Percentiles rank a stretch among this genome's conserved stretches.
Evolutionary conservation across 2,888 invertebrate genomes (phyloP).

Genomic region (Xanthia togata): DNA sequence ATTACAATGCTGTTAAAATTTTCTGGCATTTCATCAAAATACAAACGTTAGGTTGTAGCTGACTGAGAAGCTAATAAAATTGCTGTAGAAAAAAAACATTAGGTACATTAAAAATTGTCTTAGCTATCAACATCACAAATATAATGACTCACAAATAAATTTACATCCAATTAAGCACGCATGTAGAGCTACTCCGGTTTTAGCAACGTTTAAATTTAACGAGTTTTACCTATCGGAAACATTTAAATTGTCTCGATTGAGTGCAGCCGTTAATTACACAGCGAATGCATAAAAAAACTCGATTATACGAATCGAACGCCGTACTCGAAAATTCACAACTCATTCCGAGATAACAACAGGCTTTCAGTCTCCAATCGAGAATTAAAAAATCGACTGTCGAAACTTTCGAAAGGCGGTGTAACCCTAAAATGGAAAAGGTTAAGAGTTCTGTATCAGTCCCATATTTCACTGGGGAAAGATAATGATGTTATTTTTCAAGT

Average conservation of each 20-base stretch:
- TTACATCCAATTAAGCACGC: constrained; percentile 68
- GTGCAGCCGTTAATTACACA: constrained; percentile 78
- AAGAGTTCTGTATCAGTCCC: constrained; percentile 74
- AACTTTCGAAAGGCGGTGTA: constrained; percentile 68
- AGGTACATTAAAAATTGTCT: constrained; percentile 40
- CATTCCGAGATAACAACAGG: constrained; percentile 69
- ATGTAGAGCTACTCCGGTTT: constrained; percentile 64
- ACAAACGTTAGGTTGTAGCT: constrained; percentile 1
- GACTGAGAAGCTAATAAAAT: constrained; percentile 26
- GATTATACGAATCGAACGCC: constrained; percentile 68
- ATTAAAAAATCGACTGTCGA: constrained; percentile 58
- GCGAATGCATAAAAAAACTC: constrained; percentile 67
- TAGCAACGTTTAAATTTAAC: constrained; percentile 72
- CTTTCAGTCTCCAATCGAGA: constrained; percentile 61
- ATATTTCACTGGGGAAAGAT: constrained; percentile 75
- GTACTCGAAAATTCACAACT: constrained; percentile 70
- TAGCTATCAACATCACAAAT: constrained; percentile 47
- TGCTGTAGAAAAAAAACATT: constrained; percentile 18
- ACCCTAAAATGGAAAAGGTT: constrained; percentile 76
- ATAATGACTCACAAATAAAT: constrained; percentile 62
- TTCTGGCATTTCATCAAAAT: constrained; percentile 62
- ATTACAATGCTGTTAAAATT: constrained; percentile 28
- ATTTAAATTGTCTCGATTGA: constrained; percentile 77
- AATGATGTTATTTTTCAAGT: constrained; percentile 74
- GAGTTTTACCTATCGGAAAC: constrained; percentile 80